These are phyloP conservation scores for Spinus olivaceus DNA, from an alignment of 2,797 vertebrate genomes.

Conservation along the genomic window DNA sequence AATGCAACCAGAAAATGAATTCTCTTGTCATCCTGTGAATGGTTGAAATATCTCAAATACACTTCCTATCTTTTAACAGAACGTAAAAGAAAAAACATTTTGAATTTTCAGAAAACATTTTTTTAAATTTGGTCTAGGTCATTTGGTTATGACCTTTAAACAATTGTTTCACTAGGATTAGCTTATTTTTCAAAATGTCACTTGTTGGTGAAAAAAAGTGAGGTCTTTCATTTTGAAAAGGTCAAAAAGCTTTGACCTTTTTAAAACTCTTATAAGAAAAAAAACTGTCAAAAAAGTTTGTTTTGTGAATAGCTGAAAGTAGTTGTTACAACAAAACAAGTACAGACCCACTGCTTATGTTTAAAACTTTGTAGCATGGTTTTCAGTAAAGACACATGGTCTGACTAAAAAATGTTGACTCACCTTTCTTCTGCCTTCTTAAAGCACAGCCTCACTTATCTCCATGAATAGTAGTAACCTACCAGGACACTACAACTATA, in stretches of 20 bases:
- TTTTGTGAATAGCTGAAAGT: conserved; percentile 35
- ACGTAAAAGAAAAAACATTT: neutral
- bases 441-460: neutral
- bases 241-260: conserved; percentile 64
- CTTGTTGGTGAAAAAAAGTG: conserved; percentile 57
- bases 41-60: neutral
- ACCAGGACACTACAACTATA: neutral
- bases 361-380: neutral
- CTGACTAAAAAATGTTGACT: neutral
- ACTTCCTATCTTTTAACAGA: neutral
- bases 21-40: neutral
- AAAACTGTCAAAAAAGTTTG: conserved; percentile 61
- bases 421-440: neutral
- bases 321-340: conserved; percentile 18
- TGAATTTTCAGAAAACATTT: conserved; percentile 1
- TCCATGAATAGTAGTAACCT: neutral
- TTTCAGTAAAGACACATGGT: neutral
- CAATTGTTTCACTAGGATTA: conserved; percentile 60
- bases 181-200: conserved; percentile 62
- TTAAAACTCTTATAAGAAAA: conserved; percentile 49
- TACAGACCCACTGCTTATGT: neutral
- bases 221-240: conserved; percentile 61
- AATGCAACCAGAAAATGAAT: neutral
- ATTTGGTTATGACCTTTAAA: conserved; percentile 62
- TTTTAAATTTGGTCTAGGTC: conserved; percentile 35